phyloP scores from a whole-genome alignment of 2,797 vertebrate species.

The Anguilla pacifica region DNA sequence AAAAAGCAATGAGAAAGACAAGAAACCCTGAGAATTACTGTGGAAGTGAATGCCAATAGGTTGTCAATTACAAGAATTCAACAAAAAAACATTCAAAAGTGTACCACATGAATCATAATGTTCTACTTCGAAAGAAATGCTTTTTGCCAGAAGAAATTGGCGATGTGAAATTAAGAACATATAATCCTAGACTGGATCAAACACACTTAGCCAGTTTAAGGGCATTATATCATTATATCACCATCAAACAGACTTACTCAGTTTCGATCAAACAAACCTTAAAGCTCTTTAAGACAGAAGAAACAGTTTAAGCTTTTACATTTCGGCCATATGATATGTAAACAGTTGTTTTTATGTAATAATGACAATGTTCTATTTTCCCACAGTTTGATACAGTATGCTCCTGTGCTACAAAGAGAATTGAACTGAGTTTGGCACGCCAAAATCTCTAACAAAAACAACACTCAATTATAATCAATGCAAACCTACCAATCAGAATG shows the following conservation, averaged over 20 bases:
- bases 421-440: neutral
- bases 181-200: neutral
- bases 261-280: neutral
- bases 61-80: slow-evolving; percentile 31
- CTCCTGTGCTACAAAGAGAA: neutral
- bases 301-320: no score
- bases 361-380: neutral
- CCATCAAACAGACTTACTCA: neutral
- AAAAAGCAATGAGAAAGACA: slow-evolving; percentile 23
- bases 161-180: neutral
- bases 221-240: neutral
- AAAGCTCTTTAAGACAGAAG: no score
- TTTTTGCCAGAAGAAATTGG: neutral
- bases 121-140: neutral
- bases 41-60: slow-evolving; percentile 13
- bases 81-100: slow-evolving; percentile 33
- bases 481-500: neutral
- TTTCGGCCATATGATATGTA: neutral
- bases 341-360: neutral
- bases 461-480: neutral
- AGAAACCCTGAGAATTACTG: slow-evolving; percentile 26
- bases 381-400: neutral
- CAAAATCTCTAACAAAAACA: neutral
- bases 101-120: neutral
- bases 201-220: neutral